A percentile compares a stretch with the other conserved stretches of the same genome.
Evolutionary conservation across 2,797 vertebrate genomes (phyloP).

Genomic region (Dromococcyx pavoninus): DNA sequence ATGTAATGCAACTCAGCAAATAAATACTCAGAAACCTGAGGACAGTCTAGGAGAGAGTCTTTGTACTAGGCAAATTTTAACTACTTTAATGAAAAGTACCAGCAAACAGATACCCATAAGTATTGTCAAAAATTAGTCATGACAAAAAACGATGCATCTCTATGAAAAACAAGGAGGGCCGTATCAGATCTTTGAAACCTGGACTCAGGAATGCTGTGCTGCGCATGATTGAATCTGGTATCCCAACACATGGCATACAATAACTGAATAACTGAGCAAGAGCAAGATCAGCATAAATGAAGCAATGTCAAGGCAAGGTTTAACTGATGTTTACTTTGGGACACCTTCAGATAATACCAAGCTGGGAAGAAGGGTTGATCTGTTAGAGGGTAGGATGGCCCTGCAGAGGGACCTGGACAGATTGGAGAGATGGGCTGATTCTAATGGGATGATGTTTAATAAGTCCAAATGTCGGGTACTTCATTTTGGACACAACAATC

Average conservation of each 20-base stretch:
- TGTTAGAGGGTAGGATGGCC: no score
- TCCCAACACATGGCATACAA: not conserved
- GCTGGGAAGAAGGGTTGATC: no score
- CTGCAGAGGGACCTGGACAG: no score
- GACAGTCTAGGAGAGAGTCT: not conserved
- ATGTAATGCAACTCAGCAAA: not conserved
- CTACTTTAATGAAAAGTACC: not conserved
- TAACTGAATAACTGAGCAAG: not conserved
- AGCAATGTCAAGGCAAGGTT: not conserved
- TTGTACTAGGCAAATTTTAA: not conserved
- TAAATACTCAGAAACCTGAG: not conserved
- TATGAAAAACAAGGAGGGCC: rapidly evolving
- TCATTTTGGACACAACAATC: no score
- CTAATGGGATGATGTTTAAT: no score
- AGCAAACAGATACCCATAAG: not conserved
- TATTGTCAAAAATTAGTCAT: not conserved
- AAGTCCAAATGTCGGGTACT: no score
- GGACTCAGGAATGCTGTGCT: not conserved
- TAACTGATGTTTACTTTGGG: not conserved
- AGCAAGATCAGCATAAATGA: not conserved
- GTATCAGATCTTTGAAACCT: not conserved
- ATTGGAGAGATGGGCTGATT: no score
- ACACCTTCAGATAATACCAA: not conserved
- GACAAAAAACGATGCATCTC: not conserved
- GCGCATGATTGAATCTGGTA: not conserved